A percentile compares a stretch with the other conserved stretches of the same genome.
Evolutionary conservation across 2,888 invertebrate species (phyloP).

Genomic region (Meliscaeva auricollis): DNA sequence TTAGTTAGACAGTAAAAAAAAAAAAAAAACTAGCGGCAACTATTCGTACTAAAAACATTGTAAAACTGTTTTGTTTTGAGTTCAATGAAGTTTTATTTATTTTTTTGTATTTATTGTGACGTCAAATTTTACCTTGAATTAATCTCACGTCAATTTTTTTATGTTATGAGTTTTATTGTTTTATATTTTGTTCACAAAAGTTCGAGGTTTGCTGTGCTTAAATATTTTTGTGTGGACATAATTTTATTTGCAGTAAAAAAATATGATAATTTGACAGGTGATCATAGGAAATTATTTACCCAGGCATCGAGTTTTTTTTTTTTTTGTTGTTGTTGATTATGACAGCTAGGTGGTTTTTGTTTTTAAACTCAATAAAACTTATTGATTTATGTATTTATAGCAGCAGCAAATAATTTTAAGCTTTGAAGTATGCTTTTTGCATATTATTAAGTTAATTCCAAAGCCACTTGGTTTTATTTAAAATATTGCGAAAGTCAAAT

Average conservation of each 20-base stretch:
- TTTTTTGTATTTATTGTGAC: slow-evolving; percentile 45
- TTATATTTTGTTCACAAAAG: slow-evolving; percentile 22
- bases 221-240: slow-evolving; percentile 8
- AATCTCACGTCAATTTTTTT: slow-evolving; percentile 24
- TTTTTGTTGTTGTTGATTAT: background rate
- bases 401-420: background rate
- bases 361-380: background rate
- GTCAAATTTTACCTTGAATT: slow-evolving; percentile 57
- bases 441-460: no score
- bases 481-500: no score
- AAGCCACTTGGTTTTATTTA: no score
- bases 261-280: slow-evolving; percentile 23
- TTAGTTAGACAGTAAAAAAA: slow-evolving; percentile 18
- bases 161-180: slow-evolving; percentile 35
- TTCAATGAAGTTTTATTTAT: slow-evolving; percentile 12
- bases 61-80: slow-evolving; percentile 24
- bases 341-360: background rate
- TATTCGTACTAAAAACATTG: slow-evolving; percentile 27
- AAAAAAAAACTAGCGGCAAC: background rate
- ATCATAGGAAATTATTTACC: background rate
- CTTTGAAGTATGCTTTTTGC: no score
- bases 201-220: slow-evolving; percentile 2
- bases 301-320: background rate
- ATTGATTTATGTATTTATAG: background rate
- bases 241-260: slow-evolving; percentile 1